Evolutionary conservation across 92 coral and sea anemone species (phyloP).

Genomic region (Zoanthus sansibaricus): DNA sequence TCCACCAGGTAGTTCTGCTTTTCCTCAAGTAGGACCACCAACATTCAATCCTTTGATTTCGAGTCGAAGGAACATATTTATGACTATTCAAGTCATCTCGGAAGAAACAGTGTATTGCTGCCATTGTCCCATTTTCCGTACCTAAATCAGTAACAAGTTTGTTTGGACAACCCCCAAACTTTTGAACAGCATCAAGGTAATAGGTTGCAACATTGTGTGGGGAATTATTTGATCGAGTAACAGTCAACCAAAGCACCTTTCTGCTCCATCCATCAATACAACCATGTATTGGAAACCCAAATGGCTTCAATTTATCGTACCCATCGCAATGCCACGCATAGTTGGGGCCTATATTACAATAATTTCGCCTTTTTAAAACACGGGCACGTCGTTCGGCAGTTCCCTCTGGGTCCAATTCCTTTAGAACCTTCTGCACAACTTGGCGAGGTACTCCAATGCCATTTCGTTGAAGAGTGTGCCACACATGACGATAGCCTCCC

Average conservation of each 20-base stretch:
- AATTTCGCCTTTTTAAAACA: slow-evolving; percentile 17
- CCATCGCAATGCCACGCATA: slow-evolving; percentile 22
- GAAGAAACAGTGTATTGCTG: slow-evolving; percentile 44
- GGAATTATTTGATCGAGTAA: slow-evolving; percentile 45
- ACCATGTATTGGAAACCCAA: slow-evolving; percentile 11
- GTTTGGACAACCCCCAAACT: slow-evolving; percentile 26
- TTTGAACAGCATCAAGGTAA: slow-evolving; percentile 39
- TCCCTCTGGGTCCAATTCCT: slow-evolving; percentile 16
- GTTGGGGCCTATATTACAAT: slow-evolving; percentile 5
- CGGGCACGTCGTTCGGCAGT: slow-evolving; percentile 11
- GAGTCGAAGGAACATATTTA: neutral
- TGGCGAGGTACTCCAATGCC: slow-evolving; percentile 5
- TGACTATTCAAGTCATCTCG: slow-evolving; percentile 42
- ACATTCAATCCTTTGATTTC: slow-evolving; percentile 12
- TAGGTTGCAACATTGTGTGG: slow-evolving; percentile 43
- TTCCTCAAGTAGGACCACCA: slow-evolving; percentile 48
- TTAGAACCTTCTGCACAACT: neutral
- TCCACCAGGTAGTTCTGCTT: slow-evolving; percentile 65
- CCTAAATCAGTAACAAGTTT: slow-evolving; percentile 34
- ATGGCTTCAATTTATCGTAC: slow-evolving; percentile 9
- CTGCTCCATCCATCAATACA: slow-evolving; percentile 55
- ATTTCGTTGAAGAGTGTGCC: slow-evolving; percentile 14
- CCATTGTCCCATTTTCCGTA: slow-evolving; percentile 42
- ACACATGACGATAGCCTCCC: slow-evolving; percentile 5
- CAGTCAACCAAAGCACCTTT: slow-evolving; percentile 40